A percentile compares a stretch with the other conserved stretches of the same genome.
phyloP scores from a whole-genome alignment of 2,888 invertebrate species.

The Caenorhabditis japonica region DNA sequence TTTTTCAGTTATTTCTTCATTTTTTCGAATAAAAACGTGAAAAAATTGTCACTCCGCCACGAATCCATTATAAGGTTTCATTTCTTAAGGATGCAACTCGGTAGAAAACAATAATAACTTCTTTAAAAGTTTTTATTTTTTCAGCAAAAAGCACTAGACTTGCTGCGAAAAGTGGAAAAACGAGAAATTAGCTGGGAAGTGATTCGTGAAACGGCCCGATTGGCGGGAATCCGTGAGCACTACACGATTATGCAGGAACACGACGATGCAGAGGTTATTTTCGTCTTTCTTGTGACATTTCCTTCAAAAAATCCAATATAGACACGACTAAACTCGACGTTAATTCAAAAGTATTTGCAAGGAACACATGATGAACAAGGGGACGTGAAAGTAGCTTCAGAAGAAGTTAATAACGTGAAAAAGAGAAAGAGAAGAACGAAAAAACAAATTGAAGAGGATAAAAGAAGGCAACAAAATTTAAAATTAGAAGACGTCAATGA shows the following conservation, averaged over 20 bases:
- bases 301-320: slow-evolving; percentile 7
- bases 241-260: slow-evolving; percentile 17
- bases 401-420: no score
- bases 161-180: slow-evolving; percentile 1
- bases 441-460: no score
- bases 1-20: no score
- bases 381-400: not conserved
- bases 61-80: no score
- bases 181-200: slow-evolving; percentile 3
- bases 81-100: no score
- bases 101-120: not conserved
- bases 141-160: not conserved
- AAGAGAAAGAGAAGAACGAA: no score
- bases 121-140: not conserved
- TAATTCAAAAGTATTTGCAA: slow-evolving; percentile 1
- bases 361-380: not conserved
- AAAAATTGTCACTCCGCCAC: no score
- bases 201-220: slow-evolving; percentile 11
- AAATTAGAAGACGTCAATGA: not conserved
- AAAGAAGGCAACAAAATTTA: no score
- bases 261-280: not conserved
- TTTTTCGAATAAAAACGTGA: no score
- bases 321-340: not conserved
- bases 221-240: slow-evolving; percentile 9
- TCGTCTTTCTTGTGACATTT: no score